Evolutionary conservation across 2,888 invertebrate genomes (phyloP).

Genomic region (Drosophila monieri): DNA sequence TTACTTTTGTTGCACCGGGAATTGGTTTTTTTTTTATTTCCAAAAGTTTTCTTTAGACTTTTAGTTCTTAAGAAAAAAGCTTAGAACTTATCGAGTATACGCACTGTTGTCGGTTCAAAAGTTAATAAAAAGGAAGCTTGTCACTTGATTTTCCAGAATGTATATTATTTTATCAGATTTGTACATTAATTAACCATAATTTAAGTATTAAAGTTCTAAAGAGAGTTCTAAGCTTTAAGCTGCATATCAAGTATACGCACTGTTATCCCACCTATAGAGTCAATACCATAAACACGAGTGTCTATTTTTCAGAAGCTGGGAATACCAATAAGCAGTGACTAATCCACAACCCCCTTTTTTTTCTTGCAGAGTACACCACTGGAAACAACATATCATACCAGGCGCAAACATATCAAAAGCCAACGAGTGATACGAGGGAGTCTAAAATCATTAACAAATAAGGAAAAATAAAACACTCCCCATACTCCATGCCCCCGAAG

Average conservation of each 20-base stretch:
- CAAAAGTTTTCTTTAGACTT: neutral
- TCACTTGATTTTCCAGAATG: neutral
- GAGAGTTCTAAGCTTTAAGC: neutral
- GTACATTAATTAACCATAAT: neutral
- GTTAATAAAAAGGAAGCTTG: neutral
- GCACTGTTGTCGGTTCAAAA: neutral
- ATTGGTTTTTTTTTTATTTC: neutral
- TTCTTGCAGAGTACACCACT: slow-evolving; percentile 61
- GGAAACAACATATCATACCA: slow-evolving; percentile 52
- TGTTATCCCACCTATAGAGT: neutral
- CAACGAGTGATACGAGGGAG: slow-evolving; percentile 44
- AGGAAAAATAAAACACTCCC: neutral
- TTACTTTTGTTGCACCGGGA: neutral
- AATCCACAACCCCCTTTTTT: slow-evolving; percentile 24
- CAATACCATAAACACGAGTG: slow-evolving; percentile 9
- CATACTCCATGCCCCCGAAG: neutral
- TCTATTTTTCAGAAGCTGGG: slow-evolving; percentile 1
- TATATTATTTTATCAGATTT: neutral
- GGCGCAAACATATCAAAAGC: slow-evolving; percentile 62
- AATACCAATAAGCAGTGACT: slow-evolving; percentile 20
- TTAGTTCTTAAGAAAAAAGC: neutral
- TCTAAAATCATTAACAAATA: slow-evolving; percentile 8
- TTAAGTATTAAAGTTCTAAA: neutral
- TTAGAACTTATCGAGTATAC: neutral
- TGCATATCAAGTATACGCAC: neutral